phyloP scores from a whole-genome alignment of 2,113 vertebrate species.

The Microcebus murinus region DNA sequence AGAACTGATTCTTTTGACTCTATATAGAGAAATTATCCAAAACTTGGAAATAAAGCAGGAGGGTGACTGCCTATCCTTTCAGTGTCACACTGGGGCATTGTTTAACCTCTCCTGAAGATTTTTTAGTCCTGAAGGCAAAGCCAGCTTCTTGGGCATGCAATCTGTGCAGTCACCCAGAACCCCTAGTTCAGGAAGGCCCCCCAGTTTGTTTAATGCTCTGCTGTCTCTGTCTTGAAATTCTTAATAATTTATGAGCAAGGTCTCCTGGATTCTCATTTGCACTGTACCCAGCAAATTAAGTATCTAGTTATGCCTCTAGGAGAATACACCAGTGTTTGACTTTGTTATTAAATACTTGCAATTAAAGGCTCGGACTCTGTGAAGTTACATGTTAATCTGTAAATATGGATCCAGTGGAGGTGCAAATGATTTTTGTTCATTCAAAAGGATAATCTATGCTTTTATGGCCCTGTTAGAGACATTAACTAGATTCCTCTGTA shows the following conservation, averaged over 20 bases:
- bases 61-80: background rate
- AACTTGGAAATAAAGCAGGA: background rate
- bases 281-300: background rate
- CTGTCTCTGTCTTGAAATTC: background rate
- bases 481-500: background rate
- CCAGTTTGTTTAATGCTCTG: background rate
- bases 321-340: background rate
- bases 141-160: background rate
- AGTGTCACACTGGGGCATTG: background rate
- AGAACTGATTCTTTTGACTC: background rate
- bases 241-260: background rate
- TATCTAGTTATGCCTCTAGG: background rate
- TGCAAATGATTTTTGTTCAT: background rate
- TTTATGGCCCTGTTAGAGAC: background rate
- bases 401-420: background rate
- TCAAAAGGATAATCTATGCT: background rate
- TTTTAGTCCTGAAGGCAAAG: background rate
- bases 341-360: background rate
- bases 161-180: background rate
- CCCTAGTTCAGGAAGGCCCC: background rate
- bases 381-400: background rate
- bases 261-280: background rate
- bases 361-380: background rate
- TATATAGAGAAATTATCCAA: background rate
- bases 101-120: background rate